Evolutionary conservation across 2,797 vertebrate species (phyloP).

Genomic region (Sebastes trivittatus): DNA sequence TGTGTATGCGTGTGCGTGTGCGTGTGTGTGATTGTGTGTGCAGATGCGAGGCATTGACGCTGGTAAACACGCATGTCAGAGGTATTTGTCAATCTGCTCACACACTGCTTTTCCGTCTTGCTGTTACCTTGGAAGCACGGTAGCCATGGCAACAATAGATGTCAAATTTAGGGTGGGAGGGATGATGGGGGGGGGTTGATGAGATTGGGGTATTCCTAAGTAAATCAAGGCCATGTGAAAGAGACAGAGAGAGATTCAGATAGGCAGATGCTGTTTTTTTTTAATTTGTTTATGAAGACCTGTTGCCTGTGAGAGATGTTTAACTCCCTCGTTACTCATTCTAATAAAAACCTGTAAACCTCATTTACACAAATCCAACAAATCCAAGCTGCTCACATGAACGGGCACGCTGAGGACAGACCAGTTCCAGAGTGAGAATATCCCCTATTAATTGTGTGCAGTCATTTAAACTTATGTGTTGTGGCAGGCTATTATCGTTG

Average conservation of each 20-base stretch:
- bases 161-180: constrained; percentile 69
- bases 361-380: constrained; percentile 22
- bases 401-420: constrained; percentile 16
- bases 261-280: not conserved
- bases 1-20: not conserved
- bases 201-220: constrained; percentile 64
- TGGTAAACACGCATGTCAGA: constrained; percentile 69
- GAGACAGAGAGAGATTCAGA: constrained; percentile 9
- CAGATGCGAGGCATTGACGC: not conserved
- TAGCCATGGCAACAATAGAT: constrained; percentile 84
- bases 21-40: not conserved
- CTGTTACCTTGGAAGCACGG: constrained; percentile 85
- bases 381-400: constrained; percentile 25
- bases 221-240: constrained; percentile 53
- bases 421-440: constrained; percentile 27
- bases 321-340: constrained; percentile 16
- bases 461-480: constrained; percentile 52
- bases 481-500: constrained; percentile 41
- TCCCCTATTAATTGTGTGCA: constrained; percentile 37
- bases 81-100: constrained; percentile 84
- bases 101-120: constrained; percentile 75
- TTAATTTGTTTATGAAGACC: constrained; percentile 24
- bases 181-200: constrained; percentile 5
- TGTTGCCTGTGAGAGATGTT: constrained; percentile 54
- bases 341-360: constrained; percentile 15